Evolutionary conservation across 2,888 invertebrate species (phyloP).

Genomic region (Zaprionus lineosus): DNA sequence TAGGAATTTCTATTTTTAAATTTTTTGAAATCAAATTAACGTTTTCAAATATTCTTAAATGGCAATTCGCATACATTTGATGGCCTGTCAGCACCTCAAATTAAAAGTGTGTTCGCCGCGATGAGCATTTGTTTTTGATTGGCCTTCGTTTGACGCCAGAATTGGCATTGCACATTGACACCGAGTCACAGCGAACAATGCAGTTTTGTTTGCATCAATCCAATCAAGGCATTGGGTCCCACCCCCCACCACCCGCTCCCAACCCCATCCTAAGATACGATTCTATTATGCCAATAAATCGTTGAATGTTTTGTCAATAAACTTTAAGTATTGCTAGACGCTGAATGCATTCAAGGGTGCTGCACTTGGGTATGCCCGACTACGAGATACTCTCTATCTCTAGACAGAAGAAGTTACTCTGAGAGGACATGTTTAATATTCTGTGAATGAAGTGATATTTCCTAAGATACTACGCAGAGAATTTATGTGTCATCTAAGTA

Average conservation of each 20-base stretch:
- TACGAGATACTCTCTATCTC: not conserved
- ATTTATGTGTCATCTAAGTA: no score
- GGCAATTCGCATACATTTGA: constrained; percentile 16
- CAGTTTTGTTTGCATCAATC: constrained; percentile 31
- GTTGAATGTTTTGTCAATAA: constrained; percentile 65
- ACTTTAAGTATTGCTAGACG: constrained; percentile 16
- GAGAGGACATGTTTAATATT: no score
- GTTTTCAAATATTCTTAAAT: not conserved
- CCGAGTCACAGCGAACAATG: constrained; percentile 33
- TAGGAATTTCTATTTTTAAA: constrained; percentile 38
- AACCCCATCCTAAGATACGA: constrained; percentile 33
- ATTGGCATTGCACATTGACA: constrained; percentile 47
- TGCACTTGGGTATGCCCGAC: not conserved
- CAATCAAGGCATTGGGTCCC: constrained; percentile 42
- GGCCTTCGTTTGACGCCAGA: constrained; percentile 48
- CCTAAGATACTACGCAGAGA: no score
- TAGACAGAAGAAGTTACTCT: no score
- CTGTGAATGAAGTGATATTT: no score
- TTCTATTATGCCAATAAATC: constrained; percentile 54
- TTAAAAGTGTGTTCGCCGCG: constrained; percentile 35
- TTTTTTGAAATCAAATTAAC: no score
- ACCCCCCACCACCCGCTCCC: constrained; percentile 5
- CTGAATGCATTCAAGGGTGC: not conserved
- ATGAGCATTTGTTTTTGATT: constrained; percentile 39
- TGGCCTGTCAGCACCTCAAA: constrained; percentile 60